Evolutionary conservation across 1,140 invertebrate species (phyloP).

Genomic region (Hyposmocoma kahamanoa): DNA sequence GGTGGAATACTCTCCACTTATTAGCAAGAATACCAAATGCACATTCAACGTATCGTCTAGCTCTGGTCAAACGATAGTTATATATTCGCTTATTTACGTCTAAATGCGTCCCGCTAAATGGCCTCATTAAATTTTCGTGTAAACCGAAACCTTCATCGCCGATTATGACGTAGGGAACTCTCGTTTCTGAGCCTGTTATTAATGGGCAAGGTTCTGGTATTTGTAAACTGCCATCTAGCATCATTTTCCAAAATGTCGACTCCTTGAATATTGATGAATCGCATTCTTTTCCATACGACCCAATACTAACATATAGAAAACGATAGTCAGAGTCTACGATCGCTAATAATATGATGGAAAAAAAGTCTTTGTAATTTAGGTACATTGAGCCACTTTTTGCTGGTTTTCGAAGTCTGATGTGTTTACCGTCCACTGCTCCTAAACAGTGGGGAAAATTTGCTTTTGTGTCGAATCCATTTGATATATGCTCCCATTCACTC

Average conservation of each 20-base stretch:
- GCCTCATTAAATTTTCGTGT: slow-evolving; percentile 18
- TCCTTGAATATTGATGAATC: slow-evolving; percentile 45
- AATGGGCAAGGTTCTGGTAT: slow-evolving; percentile 13
- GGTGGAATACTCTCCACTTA: slow-evolving; percentile 40
- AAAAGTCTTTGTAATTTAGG: slow-evolving; percentile 60
- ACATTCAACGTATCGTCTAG: slow-evolving; percentile 61
- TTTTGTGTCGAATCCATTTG: slow-evolving; percentile 26
- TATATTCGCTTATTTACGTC: slow-evolving; percentile 30
- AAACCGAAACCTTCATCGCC: slow-evolving; percentile 62
- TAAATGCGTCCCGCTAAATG: slow-evolving; percentile 18
- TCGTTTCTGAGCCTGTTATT: neutral
- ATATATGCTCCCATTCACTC: slow-evolving; percentile 27
- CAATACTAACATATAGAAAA: slow-evolving; percentile 51
- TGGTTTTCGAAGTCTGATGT: slow-evolving; percentile 24
- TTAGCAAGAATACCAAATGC: slow-evolving; percentile 60
- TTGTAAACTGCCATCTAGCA: slow-evolving; percentile 18
- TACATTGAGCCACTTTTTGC: slow-evolving; percentile 32
- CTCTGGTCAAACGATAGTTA: slow-evolving; percentile 50
- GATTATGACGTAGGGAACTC: slow-evolving; percentile 29
- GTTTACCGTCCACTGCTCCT: slow-evolving; percentile 31
- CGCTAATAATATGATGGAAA: slow-evolving; percentile 58
- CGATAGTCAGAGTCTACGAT: slow-evolving; percentile 56
- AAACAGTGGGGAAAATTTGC: slow-evolving; percentile 36
- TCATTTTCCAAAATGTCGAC: slow-evolving; percentile 19
- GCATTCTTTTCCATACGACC: slow-evolving; percentile 44